Evolutionary conservation across 1,140 invertebrate genomes (phyloP).

Genomic region (Solenopsis invicta): DNA sequence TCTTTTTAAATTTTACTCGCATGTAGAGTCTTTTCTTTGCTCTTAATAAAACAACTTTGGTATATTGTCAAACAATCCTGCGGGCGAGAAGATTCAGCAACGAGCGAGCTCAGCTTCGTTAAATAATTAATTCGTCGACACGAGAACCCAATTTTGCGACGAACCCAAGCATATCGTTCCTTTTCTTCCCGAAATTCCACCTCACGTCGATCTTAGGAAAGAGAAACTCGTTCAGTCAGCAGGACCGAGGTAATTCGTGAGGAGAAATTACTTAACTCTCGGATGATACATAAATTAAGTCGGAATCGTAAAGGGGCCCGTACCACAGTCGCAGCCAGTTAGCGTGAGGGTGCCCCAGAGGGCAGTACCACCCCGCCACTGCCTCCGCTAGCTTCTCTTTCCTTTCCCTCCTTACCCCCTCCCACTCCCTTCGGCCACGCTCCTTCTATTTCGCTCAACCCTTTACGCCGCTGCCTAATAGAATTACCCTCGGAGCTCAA

Average conservation of each 20-base stretch:
- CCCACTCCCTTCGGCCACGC: constrained; percentile 55
- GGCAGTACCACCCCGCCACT: constrained; percentile 83
- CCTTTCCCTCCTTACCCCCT: constrained; percentile 33
- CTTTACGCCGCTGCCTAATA: constrained; percentile 86
- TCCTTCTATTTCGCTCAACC: constrained; percentile 82
- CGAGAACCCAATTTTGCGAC: constrained; percentile 8
- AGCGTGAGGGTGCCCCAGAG: constrained; percentile 87
- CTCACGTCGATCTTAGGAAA: constrained; percentile 8
- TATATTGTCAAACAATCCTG: not conserved
- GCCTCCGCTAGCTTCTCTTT: constrained; percentile 71
- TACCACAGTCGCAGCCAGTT: constrained; percentile 86
- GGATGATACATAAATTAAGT: constrained; percentile 88
- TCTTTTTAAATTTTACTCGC: not conserved
- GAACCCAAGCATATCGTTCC: not conserved
- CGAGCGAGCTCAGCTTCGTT: not conserved
- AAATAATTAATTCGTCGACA: constrained; percentile 33
- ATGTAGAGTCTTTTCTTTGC: not conserved
- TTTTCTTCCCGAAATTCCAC: constrained; percentile 17
- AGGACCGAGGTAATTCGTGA: constrained; percentile 83
- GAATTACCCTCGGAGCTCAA: constrained; percentile 85
- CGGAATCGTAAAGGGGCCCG: constrained; percentile 86
- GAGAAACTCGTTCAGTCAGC: constrained; percentile 77
- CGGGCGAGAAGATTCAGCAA: not conserved
- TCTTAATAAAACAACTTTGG: not conserved
- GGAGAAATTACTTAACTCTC: constrained; percentile 88